A percentile compares a stretch with the other conserved stretches of the same genome.
Conservation (phyloP, 2,113 vertebrate species). For the Catharus bicknelli region DNA sequence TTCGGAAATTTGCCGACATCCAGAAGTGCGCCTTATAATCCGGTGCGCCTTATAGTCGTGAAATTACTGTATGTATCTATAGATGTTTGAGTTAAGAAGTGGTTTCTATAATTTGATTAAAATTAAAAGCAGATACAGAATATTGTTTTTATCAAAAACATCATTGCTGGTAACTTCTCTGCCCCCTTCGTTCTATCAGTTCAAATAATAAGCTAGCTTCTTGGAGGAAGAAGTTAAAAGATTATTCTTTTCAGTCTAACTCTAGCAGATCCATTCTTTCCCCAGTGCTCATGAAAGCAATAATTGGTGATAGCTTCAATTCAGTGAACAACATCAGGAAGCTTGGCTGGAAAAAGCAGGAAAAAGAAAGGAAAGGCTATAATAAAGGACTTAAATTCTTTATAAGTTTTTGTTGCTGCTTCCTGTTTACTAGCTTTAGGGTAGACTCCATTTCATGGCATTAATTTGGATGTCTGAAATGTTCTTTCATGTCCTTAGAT, state of each 20-base stretch:
- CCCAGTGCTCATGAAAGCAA: background rate
- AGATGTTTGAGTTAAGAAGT: background rate
- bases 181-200: background rate
- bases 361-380: background rate
- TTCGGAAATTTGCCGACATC: no score
- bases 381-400: background rate
- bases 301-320: background rate
- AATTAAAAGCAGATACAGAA: background rate
- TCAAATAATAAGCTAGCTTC: background rate
- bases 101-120: background rate
- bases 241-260: background rate
- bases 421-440: background rate
- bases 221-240: background rate
- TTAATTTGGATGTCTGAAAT: background rate
- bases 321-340: background rate
- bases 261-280: background rate
- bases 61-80: background rate
- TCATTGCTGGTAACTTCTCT: background rate
- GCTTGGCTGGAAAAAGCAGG: background rate
- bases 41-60: no score
- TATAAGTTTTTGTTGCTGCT: background rate
- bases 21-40: no score
- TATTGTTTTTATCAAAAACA: background rate
- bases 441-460: background rate
- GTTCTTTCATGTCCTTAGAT: background rate